Evolutionary conservation across 2,113 vertebrate genomes (phyloP).

Genomic region (Aleadryas rufinucha): DNA sequence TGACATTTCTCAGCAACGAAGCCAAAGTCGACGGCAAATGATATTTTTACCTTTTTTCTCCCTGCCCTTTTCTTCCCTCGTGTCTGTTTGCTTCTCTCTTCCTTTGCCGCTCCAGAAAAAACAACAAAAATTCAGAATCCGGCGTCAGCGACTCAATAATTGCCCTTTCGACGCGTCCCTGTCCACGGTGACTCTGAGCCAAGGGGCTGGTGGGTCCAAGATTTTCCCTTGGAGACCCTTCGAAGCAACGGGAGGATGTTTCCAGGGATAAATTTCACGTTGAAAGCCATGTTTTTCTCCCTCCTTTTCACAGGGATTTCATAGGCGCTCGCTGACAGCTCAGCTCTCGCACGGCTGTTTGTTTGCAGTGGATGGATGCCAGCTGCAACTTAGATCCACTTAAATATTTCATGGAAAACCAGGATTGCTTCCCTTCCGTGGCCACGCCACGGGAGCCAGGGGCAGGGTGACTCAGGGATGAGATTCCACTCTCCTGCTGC

Average conservation of each 20-base stretch:
- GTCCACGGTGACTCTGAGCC: neutral
- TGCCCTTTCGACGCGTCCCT: neutral
- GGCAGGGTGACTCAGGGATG: slow-evolving; percentile 6
- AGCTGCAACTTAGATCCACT: slow-evolving; percentile 27
- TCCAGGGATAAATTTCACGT: neutral
- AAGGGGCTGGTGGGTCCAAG: neutral
- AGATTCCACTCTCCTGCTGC: neutral
- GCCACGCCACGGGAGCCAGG: neutral
- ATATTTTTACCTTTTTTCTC: slow-evolving; percentile 53
- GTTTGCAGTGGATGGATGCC: slow-evolving; percentile 43
- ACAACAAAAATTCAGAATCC: neutral
- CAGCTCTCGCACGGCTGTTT: slow-evolving; percentile 1
- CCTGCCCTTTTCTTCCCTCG: neutral
- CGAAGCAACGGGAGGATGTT: neutral
- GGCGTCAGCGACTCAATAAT: neutral
- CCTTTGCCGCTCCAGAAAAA: neutral
- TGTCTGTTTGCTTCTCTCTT: slow-evolving; percentile 3
- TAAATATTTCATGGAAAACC: slow-evolving; percentile 41
- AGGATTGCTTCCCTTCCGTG: slow-evolving; percentile 7
- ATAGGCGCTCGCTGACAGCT: neutral
- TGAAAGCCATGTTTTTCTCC: neutral
- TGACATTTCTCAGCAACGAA: slow-evolving; percentile 51
- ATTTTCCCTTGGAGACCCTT: neutral
- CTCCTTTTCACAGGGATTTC: neutral
- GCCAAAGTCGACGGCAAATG: neutral